Evolutionary conservation across 2,797 vertebrate species (phyloP).

Genomic region (Hydrocynus forskahlii): DNA sequence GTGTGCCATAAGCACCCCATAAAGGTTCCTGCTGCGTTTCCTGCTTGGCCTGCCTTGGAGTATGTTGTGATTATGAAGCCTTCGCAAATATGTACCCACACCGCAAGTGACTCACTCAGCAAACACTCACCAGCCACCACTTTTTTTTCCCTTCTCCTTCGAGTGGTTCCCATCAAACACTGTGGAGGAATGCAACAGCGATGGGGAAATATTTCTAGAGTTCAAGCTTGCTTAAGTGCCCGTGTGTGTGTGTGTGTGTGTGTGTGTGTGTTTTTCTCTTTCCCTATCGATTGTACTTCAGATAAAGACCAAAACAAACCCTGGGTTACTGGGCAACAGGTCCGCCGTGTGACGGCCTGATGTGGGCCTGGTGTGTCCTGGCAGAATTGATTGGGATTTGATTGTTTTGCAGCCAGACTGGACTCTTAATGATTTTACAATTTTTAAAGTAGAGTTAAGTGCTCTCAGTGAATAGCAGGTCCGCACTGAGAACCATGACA

Average conservation of each 20-base stretch:
- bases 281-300: conserved; percentile 46
- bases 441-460: neutral
- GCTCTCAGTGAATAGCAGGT: neutral
- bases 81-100: conserved; percentile 62
- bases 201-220: conserved; percentile 55
- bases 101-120: conserved; percentile 60
- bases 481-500: neutral
- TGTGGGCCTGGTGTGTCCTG: conserved; percentile 24
- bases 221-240: conserved; percentile 40
- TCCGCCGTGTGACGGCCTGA: conserved; percentile 49
- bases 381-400: conserved; percentile 35
- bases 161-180: conserved; percentile 60
- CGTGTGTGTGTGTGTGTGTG: conserved; percentile 15
- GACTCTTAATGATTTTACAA: conserved; percentile 19
- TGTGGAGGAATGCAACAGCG: conserved; percentile 61
- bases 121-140: conserved; percentile 53
- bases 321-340: conserved; percentile 43
- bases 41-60: conserved; percentile 55
- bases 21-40: conserved; percentile 62
- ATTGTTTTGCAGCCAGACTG: conserved; percentile 31
- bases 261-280: conserved; percentile 24
- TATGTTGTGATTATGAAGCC: conserved; percentile 60
- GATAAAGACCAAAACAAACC: conserved; percentile 55
- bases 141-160: conserved; percentile 20
- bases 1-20: conserved; percentile 13